Evolutionary conservation across 2,888 invertebrate species (phyloP), one percentile per base, ranked within the genome.

Genomic region (Lasioglossum pauxillum): DNA sequence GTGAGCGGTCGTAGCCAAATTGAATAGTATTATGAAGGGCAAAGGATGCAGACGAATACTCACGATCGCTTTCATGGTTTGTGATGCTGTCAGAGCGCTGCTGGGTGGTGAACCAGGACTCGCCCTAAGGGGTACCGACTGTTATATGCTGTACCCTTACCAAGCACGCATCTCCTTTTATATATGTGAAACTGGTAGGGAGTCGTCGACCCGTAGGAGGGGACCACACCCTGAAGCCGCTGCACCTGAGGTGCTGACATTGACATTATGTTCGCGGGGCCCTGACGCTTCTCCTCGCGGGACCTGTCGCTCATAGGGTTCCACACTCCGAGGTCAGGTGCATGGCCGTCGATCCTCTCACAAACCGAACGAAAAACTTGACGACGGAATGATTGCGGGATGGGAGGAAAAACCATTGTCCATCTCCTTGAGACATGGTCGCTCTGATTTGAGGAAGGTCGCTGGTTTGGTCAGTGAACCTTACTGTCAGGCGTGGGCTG

Each of bases 101-200:
- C 93, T 94, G 94, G 91, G 83, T 84, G 81, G 60, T 89, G 89
- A 90, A 93, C 93, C 94, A 94, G 94, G 93, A 94, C 92, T 94
- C 94, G 94, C 94, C 93, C 91, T 93, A 93, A 91, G 91, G 67
- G 67, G 90, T 92, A 91, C 90, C 90, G 86, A 93, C 92, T 92
- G 92, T 91, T 93, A 90, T 94, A 53, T 53, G 94, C 91, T 91
- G 92, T 93, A 90, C 90, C 91, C 72, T 71, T 74, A 71, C 71
- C 75, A 60, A 57, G n/a, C 80, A 80, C 88, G 88, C 91, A 90
- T 89, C 91, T 88, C 93, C 93, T 93, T 93, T 94, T 94, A 94
- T 94, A 94, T 93, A 93, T 92, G 90, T 80, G 91, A 93, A 91
- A 92, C 90, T 91, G 94, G 94, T 90, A 93, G 94, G 94, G 94